A percentile compares a stretch with the other conserved stretches of the same genome.
phyloP scores from a whole-genome alignment of 2,113 vertebrate species.

The Datnioides undecimradiatus region DNA sequence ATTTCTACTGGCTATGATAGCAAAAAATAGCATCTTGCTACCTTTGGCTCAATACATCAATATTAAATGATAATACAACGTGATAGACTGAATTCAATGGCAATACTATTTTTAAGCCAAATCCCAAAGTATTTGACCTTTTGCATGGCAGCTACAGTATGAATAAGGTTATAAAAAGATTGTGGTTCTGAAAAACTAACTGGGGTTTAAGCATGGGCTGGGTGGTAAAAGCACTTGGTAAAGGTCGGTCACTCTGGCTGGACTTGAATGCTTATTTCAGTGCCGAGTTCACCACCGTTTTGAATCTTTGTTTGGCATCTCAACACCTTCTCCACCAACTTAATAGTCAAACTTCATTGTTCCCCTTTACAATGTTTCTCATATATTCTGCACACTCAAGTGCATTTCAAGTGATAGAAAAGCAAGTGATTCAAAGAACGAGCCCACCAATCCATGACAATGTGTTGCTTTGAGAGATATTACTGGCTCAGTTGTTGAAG shows the following conservation, averaged over 20 bases:
- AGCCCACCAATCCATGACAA: neutral
- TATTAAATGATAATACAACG: too few relatives aligned
- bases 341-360: neutral
- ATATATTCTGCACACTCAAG: neutral
- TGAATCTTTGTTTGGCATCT: neutral
- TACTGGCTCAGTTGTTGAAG: neutral
- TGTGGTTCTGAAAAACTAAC: neutral
- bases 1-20: too few relatives aligned
- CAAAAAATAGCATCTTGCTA: too few relatives aligned
- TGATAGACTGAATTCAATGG: too few relatives aligned
- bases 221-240: neutral
- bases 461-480: slow-evolving; percentile 2
- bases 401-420: neutral
- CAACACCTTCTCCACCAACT: neutral
- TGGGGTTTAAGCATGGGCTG: neutral
- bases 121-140: too few relatives aligned
- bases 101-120: too few relatives aligned
- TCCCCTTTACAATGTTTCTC: neutral
- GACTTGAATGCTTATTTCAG: neutral
- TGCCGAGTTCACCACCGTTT: neutral
- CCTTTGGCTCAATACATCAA: too few relatives aligned
- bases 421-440: neutral
- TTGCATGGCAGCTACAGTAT: neutral
- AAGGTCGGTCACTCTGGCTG: neutral
- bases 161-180: neutral